These are phyloP conservation scores for Pelobates fuscus DNA, from an alignment of 2,113 vertebrate species.

Conservation along the genomic window DNA sequence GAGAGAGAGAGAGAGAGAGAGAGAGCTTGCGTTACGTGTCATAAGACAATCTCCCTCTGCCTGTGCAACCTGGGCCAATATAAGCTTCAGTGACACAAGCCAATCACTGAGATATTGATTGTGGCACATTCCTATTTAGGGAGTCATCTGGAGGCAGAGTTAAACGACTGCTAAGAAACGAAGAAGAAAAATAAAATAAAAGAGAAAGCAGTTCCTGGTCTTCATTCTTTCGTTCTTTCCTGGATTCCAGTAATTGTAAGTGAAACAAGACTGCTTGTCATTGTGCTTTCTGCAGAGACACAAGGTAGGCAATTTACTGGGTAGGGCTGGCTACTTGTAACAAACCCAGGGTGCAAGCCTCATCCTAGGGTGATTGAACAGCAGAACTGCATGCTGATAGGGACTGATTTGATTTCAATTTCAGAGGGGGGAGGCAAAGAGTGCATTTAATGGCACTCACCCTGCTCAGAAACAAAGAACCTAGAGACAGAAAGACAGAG, in stretches of 20 bases:
- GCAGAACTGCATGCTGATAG: no score
- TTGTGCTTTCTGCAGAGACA: background rate
- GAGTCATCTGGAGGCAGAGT: constrained; percentile 55
- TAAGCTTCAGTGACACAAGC: constrained; percentile 60
- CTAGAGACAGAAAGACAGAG: no score
- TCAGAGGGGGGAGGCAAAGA: no score
- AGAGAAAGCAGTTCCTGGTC: constrained; percentile 49
- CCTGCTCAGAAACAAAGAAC: no score
- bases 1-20: constrained; percentile 53
- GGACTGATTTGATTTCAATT: no score
- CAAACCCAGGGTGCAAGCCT: no score
- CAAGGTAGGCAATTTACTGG: constrained; percentile 6
- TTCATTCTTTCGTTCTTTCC: constrained; percentile 30
- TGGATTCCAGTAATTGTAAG: background rate
- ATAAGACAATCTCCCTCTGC: constrained; percentile 47
- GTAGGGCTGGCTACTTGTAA: no score
- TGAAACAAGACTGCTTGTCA: background rate
- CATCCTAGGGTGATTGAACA: no score
- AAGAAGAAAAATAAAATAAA: constrained; percentile 56
- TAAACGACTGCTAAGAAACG: constrained; percentile 42
- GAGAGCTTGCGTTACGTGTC: constrained; percentile 61
- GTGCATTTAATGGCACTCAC: no score
- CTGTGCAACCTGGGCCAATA: constrained; percentile 48
- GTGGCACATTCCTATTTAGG: constrained; percentile 63
- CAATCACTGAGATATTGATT: constrained; percentile 66